Percentiles rank a stretch among this genome's conserved stretches.
Conservation (phyloP, 2,113 vertebrate species). For the Meles meles region DNA sequence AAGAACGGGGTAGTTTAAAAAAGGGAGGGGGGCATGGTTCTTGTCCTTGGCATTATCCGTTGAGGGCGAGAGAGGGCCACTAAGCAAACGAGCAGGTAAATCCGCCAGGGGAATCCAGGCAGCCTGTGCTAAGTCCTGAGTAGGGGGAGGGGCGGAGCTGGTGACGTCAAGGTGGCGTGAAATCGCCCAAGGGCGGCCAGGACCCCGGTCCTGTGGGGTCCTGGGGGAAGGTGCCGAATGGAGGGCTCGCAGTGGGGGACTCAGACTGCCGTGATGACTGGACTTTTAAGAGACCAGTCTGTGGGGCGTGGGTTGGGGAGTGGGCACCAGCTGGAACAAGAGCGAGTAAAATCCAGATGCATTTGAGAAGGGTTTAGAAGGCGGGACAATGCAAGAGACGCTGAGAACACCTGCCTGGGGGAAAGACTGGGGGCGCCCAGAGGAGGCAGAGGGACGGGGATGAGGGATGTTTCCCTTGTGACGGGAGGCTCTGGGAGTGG, state of each 20-base stretch:
- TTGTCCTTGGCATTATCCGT: not conserved
- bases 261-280: not conserved
- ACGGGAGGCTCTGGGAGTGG: rapidly evolving
- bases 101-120: too few relatives aligned
- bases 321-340: not conserved
- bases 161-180: not conserved
- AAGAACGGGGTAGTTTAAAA: too few relatives aligned
- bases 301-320: not conserved
- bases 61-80: not conserved
- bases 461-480: not conserved
- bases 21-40: not conserved
- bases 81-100: not conserved
- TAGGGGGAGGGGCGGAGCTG: not conserved
- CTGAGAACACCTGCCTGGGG: not conserved
- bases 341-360: not conserved
- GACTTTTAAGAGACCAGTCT: not conserved
- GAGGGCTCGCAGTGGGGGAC: rapidly evolving
- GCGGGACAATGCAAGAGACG: not conserved
- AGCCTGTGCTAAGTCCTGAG: not conserved
- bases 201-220: too few relatives aligned
- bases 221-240: not conserved
- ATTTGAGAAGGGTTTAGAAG: rapidly evolving
- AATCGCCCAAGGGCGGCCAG: not conserved
- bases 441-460: not conserved
- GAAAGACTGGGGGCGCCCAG: not conserved